Base-by-base conservation (phyloP, 2,888 invertebrate species). In the Dexiosoma caninum region DNA sequence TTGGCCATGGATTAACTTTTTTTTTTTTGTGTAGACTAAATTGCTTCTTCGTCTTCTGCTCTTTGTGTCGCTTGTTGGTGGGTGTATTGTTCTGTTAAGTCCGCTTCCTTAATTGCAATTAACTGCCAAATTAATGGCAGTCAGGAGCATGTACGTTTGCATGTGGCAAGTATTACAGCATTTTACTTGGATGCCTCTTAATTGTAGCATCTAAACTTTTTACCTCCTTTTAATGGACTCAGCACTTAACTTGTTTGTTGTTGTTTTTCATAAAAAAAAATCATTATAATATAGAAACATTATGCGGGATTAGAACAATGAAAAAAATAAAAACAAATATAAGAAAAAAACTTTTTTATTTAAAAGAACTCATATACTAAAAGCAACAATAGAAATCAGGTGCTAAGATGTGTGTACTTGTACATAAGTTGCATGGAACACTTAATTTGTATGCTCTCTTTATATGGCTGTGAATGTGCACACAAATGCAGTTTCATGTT, bases 91-190 rank as follows among this genome's bases (percentile, higher is more conserved):
- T 70, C 59, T 60, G 27, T 40, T 60, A 40, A 66, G 75, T 69
- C 67, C 76, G 69, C 79, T 84, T 84, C 81, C 83, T 76, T 82
- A 78, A 83, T 84, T 83, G 84, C 83, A 83, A 83, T 83, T 84
- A 83, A 71, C 82, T 79, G 82, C 79, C 72, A 83, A 83, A 82
- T 83, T 83, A 82, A 83, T 82, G 82, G 81, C 72, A 75, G 72
- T 72, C 69, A 72, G 49, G 49, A 57, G 55, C 30, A 59, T 35
- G 9, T 46, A 35, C 51, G 35, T 53, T 32, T 69, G 53, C 44
- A 21, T 57, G 19, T 19, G 66, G 23, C 59, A 49, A 19, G 51
- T 46, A 57, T 66, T 64, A 57, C 35, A 57, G 59, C 49, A 14
- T 62, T 66, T 66, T 72, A 74, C 67, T 57, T 69, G 79, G 81